These are phyloP conservation scores for Hyles euphorbiae DNA, from an alignment of 1,140 invertebrate genomes.

Conservation along the genomic window DNA sequence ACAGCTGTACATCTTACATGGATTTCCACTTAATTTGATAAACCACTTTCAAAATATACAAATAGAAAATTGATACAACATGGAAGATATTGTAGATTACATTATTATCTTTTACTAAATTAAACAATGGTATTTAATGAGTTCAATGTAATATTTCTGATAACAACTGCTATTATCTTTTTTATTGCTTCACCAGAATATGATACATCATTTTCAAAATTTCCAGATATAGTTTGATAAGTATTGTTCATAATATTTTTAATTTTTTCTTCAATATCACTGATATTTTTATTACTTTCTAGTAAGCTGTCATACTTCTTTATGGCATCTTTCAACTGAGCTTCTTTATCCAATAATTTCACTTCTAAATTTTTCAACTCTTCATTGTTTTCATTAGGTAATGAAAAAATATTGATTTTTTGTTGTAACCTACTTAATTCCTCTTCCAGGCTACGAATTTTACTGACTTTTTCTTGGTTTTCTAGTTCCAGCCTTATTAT, in stretches of 20 bases:
- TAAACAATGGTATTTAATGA: conserved; percentile 13
- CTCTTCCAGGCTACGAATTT: conserved; percentile 30
- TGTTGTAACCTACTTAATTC: conserved; percentile 29
- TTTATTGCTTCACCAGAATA: conserved; percentile 48
- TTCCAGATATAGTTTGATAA: conserved; percentile 46
- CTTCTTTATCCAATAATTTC: conserved; percentile 25
- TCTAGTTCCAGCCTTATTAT: conserved; percentile 17
- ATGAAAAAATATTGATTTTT: conserved; percentile 16
- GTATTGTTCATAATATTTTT: conserved; percentile 63
- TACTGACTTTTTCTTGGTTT: conserved; percentile 31
- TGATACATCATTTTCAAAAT: conserved; percentile 43
- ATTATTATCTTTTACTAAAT: not conserved
- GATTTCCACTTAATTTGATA: too few species aligned
- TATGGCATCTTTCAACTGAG: conserved; percentile 21
- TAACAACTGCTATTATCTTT: conserved; percentile 41
- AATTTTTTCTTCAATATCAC: conserved; percentile 39
- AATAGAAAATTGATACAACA: too few species aligned
- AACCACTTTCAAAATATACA: too few species aligned
- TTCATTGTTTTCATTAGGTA: conserved; percentile 10
- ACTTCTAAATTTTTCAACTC: conserved; percentile 34
- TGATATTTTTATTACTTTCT: conserved; percentile 10
- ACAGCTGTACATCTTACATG: too few species aligned
- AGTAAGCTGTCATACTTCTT: conserved; percentile 20
- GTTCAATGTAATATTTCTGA: conserved; percentile 56
- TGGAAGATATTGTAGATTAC: too few species aligned